A percentile compares a stretch with the other conserved stretches of the same genome.
Conservation (phyloP, 2,797 vertebrate genomes). For the Natrix natrix region DNA sequence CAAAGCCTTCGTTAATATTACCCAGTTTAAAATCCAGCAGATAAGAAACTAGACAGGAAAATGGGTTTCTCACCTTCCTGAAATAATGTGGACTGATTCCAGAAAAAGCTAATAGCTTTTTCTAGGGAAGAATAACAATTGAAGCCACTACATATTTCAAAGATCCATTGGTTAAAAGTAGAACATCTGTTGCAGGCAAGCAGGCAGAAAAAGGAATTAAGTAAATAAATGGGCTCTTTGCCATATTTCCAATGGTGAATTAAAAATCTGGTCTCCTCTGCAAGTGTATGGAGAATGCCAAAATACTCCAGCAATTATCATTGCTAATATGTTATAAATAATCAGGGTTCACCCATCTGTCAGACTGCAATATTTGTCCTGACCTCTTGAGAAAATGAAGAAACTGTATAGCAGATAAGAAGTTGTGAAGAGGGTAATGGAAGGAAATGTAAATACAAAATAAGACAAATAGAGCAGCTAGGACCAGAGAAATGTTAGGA, state of each 20-base stretch:
- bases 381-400: background rate
- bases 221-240: conserved; percentile 25
- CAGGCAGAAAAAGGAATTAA: conserved; percentile 11
- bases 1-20: conserved; percentile 59
- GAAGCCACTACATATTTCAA: conserved; percentile 16
- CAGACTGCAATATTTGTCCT: background rate
- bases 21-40: conserved; percentile 58
- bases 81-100: conserved; percentile 55
- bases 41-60: conserved; percentile 65
- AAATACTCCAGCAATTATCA: conserved; percentile 5
- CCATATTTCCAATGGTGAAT: conserved; percentile 30
- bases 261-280: conserved; percentile 23
- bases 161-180: conserved; percentile 39
- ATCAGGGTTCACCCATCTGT: background rate
- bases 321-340: background rate
- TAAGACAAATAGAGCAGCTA: background rate
- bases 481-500: background rate
- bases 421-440: background rate
- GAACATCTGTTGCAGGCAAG: conserved; percentile 6
- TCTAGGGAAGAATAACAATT: background rate
- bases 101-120: background rate
- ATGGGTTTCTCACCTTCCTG: conserved; percentile 46
- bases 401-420: background rate
- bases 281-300: conserved; percentile 24
- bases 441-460: background rate